phyloP scores from a whole-genome alignment of 2,797 vertebrate species.

The Silurus aristotelis region DNA sequence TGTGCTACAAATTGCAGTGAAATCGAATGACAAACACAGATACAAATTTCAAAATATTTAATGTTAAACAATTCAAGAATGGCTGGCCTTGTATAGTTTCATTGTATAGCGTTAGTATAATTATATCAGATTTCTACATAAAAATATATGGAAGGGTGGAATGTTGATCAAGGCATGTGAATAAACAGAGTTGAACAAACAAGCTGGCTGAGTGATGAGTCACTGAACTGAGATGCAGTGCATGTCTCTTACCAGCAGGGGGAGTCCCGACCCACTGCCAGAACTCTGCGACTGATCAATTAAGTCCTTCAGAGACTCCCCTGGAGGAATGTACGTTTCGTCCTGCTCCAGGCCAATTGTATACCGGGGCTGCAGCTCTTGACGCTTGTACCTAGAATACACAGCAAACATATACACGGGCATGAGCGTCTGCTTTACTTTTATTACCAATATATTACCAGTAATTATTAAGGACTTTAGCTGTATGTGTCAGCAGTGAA shows the following conservation, averaged over 20 bases:
- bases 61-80: neutral
- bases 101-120: neutral
- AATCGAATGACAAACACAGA: neutral
- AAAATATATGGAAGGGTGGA: neutral
- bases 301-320: slow-evolving; percentile 87
- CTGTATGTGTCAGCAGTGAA: too few species aligned
- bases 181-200: neutral
- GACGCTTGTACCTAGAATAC: slow-evolving; percentile 81
- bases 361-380: slow-evolving; percentile 83
- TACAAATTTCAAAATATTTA: neutral
- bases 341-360: slow-evolving; percentile 91
- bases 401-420: neutral
- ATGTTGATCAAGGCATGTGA: neutral
- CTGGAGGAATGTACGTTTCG: slow-evolving; percentile 87
- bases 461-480: neutral
- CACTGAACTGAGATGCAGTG: neutral
- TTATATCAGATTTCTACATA: neutral
- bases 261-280: slow-evolving; percentile 97
- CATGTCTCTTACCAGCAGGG: slow-evolving; percentile 86
- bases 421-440: neutral
- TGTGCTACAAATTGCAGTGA: neutral
- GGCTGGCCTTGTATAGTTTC: neutral
- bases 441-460: neutral
- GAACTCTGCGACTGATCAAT: slow-evolving; percentile 95
- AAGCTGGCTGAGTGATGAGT: neutral